These are phyloP conservation scores for Rhagophthalmus giganteus DNA, from an alignment of 2,888 invertebrate species.

Conservation along the genomic window DNA sequence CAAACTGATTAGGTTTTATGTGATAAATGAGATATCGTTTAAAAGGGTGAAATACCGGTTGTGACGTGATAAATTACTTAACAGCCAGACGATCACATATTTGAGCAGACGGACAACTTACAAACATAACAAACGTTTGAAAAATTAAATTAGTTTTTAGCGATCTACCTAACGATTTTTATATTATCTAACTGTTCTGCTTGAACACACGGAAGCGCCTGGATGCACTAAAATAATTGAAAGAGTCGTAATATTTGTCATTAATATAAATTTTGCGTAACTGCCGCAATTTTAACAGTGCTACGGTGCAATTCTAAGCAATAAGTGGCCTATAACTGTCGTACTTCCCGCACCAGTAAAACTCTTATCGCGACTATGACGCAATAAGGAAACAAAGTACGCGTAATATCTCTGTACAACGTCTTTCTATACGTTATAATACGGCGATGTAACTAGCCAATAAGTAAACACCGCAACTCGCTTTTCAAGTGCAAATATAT, in stretches of 20 bases:
- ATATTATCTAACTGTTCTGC: too few relatives aligned
- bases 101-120: conserved; percentile 11
- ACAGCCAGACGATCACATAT: conserved; percentile 11
- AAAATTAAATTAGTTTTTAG: too few relatives aligned
- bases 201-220: too few relatives aligned
- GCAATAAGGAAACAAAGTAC: conserved; percentile 22
- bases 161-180: too few relatives aligned
- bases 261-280: conserved; percentile 11
- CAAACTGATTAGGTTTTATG: conserved; percentile 24
- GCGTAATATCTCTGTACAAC: too few relatives aligned
- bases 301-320: conserved; percentile 14
- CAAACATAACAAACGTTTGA: conserved; percentile 22
- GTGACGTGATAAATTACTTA: conserved; percentile 22
- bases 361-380: conserved; percentile 5
- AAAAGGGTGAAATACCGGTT: conserved; percentile 25
- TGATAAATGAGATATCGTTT: conserved; percentile 30
- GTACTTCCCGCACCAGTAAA: conserved; percentile 16
- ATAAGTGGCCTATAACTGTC: conserved; percentile 18
- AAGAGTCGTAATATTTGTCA: too few relatives aligned
- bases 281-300: conserved; percentile 9
- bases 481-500: too few relatives aligned
- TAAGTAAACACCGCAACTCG: too few relatives aligned
- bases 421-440: too few relatives aligned
- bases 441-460: too few relatives aligned
- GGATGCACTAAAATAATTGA: too few relatives aligned